Conservation (phyloP, 2,797 vertebrate genomes). For the Esox masquinongy region DNA sequence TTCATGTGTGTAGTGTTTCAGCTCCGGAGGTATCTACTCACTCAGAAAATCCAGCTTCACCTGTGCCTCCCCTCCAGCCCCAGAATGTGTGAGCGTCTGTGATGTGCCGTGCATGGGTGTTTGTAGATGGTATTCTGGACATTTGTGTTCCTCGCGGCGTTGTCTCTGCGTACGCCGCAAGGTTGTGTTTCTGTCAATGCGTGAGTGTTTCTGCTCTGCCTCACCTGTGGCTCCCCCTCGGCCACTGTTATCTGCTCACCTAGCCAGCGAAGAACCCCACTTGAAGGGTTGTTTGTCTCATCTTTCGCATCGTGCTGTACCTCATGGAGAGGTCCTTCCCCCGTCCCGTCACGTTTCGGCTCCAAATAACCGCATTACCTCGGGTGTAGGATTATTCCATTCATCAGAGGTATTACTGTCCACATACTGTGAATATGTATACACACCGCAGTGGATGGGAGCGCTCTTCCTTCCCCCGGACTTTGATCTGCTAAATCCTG, state of each 20-base stretch:
- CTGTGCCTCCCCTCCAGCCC: conserved; percentile 19
- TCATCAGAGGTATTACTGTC: conserved; percentile 30
- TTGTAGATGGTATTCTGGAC: background rate
- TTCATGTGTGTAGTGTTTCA: conserved; percentile 4
- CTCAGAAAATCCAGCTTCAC: conserved; percentile 20
- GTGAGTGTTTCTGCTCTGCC: conserved; percentile 43
- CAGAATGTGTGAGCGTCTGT: background rate
- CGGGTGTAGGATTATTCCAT: background rate
- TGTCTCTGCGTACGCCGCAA: too few relatives aligned
- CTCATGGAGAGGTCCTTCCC: background rate
- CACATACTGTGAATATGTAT: background rate
- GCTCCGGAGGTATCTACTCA: conserved; percentile 16
- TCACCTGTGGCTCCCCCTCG: conserved; percentile 47
- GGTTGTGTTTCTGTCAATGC: conserved; percentile 18
- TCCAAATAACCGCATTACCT: conserved; percentile 23
- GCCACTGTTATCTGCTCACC: background rate
- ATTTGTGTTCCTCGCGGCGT: background rate
- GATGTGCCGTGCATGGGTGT: background rate
- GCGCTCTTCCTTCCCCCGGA: conserved; percentile 30
- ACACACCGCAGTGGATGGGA: conserved; percentile 23
- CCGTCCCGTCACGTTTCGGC: conserved; percentile 36
- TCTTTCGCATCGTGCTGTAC: background rate
- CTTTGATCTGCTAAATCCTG: conserved; percentile 71
- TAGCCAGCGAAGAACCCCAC: background rate
- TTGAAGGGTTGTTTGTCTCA: background rate